Percentiles rank a stretch among this genome's conserved stretches.
These are phyloP conservation scores for Hylomyscus alleni DNA, from an alignment of 2,797 vertebrate species.

Conservation along the genomic window DNA sequence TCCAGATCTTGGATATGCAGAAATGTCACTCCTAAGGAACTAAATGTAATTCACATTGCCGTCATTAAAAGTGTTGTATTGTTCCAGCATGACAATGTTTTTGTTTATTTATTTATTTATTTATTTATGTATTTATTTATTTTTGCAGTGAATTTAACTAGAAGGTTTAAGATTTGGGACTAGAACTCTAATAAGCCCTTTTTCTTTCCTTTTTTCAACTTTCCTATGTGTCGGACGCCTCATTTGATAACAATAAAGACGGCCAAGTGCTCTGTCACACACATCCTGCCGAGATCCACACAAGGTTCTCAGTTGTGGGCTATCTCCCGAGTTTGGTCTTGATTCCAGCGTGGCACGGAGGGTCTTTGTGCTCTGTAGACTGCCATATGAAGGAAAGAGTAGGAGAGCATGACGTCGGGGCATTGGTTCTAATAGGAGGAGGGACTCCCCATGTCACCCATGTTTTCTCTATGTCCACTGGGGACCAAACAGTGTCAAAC, in stretches of 20 bases:
- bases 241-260: neutral
- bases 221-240: conserved; percentile 8
- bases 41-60: conserved; percentile 27
- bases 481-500: neutral
- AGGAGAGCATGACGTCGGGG: neutral
- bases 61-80: neutral
- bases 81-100: neutral
- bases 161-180: neutral
- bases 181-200: neutral
- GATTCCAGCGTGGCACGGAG: neutral
- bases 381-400: neutral
- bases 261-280: neutral
- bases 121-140: neutral
- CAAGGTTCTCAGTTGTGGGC: neutral
- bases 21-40: conserved; percentile 24
- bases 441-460: neutral
- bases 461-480: neutral
- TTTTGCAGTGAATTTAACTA: conserved; percentile 1
- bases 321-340: neutral
- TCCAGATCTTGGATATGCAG: neutral
- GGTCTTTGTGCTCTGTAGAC: neutral
- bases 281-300: neutral
- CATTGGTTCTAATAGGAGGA: neutral
- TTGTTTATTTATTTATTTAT: neutral
- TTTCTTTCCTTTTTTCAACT: neutral